phyloP scores from a whole-genome alignment of 2,888 invertebrate species.

The Scaptomyza flava region DNA sequence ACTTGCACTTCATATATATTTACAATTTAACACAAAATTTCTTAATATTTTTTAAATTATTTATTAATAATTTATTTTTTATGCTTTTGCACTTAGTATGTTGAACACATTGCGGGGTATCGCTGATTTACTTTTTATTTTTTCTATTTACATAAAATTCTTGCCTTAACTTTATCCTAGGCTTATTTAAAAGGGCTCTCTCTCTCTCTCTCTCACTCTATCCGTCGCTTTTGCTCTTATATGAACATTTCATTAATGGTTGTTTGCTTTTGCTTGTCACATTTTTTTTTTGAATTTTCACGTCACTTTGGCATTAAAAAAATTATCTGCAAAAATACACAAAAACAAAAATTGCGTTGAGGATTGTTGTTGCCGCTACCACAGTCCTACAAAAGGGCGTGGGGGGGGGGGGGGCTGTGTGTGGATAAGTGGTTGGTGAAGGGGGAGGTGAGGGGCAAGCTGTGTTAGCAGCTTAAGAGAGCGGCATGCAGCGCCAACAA shows the following conservation, averaged over 20 bases:
- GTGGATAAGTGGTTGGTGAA: background rate
- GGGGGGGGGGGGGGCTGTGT: background rate
- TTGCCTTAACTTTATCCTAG: slow-evolving; percentile 38
- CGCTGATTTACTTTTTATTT: slow-evolving; percentile 25
- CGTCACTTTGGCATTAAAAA: slow-evolving; percentile 38
- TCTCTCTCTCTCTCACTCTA: background rate
- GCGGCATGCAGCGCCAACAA: slow-evolving; percentile 33
- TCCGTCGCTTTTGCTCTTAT: slow-evolving; percentile 11
- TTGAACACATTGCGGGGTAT: slow-evolving; percentile 58
- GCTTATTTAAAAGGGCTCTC: slow-evolving; percentile 30
- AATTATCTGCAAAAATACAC: slow-evolving; percentile 51
- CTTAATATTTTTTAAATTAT: slow-evolving; percentile 4
- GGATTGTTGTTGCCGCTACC: slow-evolving; percentile 34
- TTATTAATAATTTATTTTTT: slow-evolving; percentile 1
- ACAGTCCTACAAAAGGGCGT: background rate
- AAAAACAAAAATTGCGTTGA: slow-evolving; percentile 37
- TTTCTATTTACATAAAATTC: slow-evolving; percentile 24
- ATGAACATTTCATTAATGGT: slow-evolving; percentile 20
- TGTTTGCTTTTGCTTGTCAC: slow-evolving; percentile 36
- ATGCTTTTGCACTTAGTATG: slow-evolving; percentile 33
- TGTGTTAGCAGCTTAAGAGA: background rate
- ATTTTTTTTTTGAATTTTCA: slow-evolving; percentile 33
- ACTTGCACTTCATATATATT: slow-evolving; percentile 6
- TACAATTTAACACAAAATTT: slow-evolving; percentile 27
- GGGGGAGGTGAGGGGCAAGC: background rate